Conservation (phyloP, 2,797 vertebrate species). For the Melanotaenia boesemani region DNA sequence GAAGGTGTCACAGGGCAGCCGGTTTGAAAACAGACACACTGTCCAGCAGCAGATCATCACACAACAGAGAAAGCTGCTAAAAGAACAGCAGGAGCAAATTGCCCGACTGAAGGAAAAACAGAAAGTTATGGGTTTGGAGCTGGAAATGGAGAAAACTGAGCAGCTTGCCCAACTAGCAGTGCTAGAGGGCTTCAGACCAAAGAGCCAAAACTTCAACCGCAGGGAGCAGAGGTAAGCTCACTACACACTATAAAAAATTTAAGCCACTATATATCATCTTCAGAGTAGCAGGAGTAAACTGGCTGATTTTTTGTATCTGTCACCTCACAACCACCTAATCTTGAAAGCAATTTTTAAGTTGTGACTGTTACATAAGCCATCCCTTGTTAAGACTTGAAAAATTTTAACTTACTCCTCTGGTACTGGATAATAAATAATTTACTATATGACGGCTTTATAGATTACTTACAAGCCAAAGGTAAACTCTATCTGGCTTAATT, state of each 20-base stretch:
- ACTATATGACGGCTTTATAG: neutral
- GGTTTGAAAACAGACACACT: slow-evolving; percentile 80
- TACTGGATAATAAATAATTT: neutral
- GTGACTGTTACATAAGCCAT: neutral
- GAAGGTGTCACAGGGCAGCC: slow-evolving; percentile 46
- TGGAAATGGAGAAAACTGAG: slow-evolving; percentile 67
- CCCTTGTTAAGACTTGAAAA: slow-evolving; percentile 2
- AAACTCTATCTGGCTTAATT: neutral
- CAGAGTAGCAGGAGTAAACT: slow-evolving; percentile 2
- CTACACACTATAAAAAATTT: neutral
- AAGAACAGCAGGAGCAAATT: slow-evolving; percentile 90
- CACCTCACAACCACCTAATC: neutral
- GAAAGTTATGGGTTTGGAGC: slow-evolving; percentile 72
- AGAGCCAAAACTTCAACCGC: slow-evolving; percentile 15
- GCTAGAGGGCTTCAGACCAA: slow-evolving; percentile 17
- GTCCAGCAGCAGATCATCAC: slow-evolving; percentile 88
- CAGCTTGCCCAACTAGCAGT: slow-evolving; percentile 32
- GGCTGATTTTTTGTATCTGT: neutral
- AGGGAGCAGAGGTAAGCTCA: slow-evolving; percentile 55
- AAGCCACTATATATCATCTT: neutral
- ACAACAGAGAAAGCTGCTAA: slow-evolving; percentile 87
- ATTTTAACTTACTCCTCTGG: neutral
- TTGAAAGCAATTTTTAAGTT: neutral
- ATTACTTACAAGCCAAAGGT: neutral
- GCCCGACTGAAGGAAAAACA: slow-evolving; percentile 83